These are phyloP conservation scores for Diplazon laetatorius DNA, from an alignment of 2,888 invertebrate species.

Conservation along the genomic window DNA sequence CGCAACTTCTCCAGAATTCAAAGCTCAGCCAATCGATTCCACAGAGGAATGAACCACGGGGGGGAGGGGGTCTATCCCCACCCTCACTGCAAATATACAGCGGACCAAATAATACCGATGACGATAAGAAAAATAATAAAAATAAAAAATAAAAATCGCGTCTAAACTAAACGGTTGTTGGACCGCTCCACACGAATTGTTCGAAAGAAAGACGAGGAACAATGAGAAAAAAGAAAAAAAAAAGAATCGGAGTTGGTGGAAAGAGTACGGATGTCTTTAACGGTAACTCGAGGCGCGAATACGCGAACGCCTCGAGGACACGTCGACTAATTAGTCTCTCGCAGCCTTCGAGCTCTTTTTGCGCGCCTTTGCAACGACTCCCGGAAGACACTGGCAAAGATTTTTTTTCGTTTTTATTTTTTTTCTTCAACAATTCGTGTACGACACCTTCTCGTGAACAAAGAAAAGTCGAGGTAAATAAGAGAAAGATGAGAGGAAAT, in stretches of 20 bases:
- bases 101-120: too few relatives aligned
- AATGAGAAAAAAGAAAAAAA: slow-evolving; percentile 3
- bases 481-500: neutral
- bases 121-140: too few relatives aligned
- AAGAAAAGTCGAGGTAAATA: neutral
- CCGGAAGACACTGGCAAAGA: slow-evolving; percentile 9
- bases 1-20: slow-evolving; percentile 24
- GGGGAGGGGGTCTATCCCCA: too few relatives aligned
- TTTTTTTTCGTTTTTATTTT: too few relatives aligned
- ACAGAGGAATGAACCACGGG: neutral
- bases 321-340: slow-evolving; percentile 52
- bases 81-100: too few relatives aligned
- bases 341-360: slow-evolving; percentile 30
- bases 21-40: slow-evolving; percentile 43
- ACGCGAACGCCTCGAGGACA: slow-evolving; percentile 42
- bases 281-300: slow-evolving; percentile 42
- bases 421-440: slow-evolving; percentile 18
- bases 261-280: slow-evolving; percentile 36
- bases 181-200: too few relatives aligned
- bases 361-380: slow-evolving; percentile 22
- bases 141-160: too few relatives aligned
- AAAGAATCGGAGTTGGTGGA: slow-evolving; percentile 1
- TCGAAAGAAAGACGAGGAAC: too few relatives aligned
- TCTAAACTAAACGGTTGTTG: too few relatives aligned
- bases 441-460: neutral